Evolutionary conservation across 2,113 vertebrate genomes (phyloP).

Genomic region (Pelobates fuscus): DNA sequence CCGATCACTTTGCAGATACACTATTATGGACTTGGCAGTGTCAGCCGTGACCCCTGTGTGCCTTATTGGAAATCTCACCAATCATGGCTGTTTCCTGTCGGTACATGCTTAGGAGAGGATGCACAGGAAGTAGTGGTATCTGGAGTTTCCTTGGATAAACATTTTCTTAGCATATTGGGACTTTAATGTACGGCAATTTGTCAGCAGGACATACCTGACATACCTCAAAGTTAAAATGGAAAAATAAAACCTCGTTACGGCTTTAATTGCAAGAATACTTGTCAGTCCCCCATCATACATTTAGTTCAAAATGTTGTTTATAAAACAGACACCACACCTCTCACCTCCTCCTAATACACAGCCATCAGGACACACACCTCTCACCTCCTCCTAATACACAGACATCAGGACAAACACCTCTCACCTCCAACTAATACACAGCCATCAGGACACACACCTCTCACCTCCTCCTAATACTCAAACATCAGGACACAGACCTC

Average conservation of each 20-base stretch:
- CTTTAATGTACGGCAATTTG: background rate
- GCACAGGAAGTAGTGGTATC: conserved; percentile 28
- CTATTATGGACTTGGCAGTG: conserved; percentile 12
- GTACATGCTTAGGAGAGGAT: background rate
- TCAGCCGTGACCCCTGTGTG: conserved; percentile 39
- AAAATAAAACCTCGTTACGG: conserved; percentile 4
- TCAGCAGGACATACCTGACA: conserved; percentile 24
- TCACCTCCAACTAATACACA: background rate
- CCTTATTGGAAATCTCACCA: conserved; percentile 45
- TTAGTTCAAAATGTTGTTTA: too few relatives aligned
- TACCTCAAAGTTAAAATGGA: background rate
- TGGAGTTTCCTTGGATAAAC: conserved; percentile 24
- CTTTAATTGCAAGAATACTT: background rate
- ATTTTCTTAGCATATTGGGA: conserved; percentile 27
- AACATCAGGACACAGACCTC: background rate
- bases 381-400: too few relatives aligned
- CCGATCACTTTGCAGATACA: conserved; percentile 44
- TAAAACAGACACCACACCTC: too few relatives aligned
- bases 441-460: background rate
- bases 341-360: too few relatives aligned
- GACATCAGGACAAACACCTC: too few relatives aligned
- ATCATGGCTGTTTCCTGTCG: conserved; percentile 31
- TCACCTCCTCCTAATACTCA: background rate
- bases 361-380: too few relatives aligned
- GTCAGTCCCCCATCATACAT: too few relatives aligned